Evolutionary conservation across 1,140 invertebrate species (phyloP).

Genomic region (Leptoteleia sp.): DNA sequence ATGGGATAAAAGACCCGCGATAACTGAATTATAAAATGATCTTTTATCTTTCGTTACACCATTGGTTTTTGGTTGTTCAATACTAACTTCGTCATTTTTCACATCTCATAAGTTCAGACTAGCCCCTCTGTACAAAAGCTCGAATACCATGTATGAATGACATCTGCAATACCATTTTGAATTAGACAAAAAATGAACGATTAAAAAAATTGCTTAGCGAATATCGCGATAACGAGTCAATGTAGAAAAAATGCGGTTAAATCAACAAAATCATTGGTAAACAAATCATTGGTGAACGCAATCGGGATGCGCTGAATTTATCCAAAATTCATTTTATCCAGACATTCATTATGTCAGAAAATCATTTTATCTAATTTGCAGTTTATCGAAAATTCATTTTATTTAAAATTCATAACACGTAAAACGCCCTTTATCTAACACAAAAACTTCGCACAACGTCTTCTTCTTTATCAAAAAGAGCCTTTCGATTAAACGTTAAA

Average conservation of each 20-base stretch:
- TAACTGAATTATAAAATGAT: constrained; percentile 3
- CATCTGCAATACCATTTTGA: constrained; percentile 61
- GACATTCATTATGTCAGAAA: too few relatives aligned
- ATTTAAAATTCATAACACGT: too few relatives aligned
- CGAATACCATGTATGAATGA: constrained; percentile 60
- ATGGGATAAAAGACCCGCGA: too few relatives aligned
- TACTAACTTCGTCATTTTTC: constrained; percentile 61
- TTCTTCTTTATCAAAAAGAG: too few relatives aligned
- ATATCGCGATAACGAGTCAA: constrained; percentile 32
- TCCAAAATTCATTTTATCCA: too few relatives aligned
- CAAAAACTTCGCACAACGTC: too few relatives aligned
- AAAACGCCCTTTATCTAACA: too few relatives aligned
- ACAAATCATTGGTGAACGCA: too few relatives aligned
- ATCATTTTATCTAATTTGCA: too few relatives aligned
- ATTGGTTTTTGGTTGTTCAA: constrained; percentile 29
- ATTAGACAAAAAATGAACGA: constrained; percentile 54
- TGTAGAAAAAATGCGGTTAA: neutral
- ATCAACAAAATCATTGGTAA: constrained; percentile 2
- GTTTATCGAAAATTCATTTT: too few relatives aligned
- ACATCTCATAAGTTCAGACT: constrained; percentile 52
- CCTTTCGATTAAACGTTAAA: too few relatives aligned
- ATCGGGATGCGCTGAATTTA: too few relatives aligned
- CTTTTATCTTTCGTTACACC: constrained; percentile 41
- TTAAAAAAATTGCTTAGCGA: constrained; percentile 23
- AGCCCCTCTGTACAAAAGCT: constrained; percentile 59